Evolutionary conservation across 2,797 vertebrate genomes (phyloP).

Genomic region (Takifugu ocellatus): DNA sequence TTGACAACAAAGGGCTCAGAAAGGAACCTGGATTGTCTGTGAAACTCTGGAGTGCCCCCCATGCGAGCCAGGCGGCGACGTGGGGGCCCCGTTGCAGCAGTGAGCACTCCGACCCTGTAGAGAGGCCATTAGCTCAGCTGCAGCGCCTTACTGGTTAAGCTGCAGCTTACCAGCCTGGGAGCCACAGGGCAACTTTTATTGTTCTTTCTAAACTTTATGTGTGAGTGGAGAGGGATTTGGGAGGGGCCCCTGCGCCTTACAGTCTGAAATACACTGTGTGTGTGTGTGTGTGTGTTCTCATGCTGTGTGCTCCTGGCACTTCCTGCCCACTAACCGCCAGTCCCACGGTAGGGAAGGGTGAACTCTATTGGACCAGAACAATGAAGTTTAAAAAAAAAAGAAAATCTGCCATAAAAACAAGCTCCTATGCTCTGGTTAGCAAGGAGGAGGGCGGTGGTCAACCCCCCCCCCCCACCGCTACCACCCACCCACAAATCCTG

Average conservation of each 20-base stretch:
- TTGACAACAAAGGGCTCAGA: too few species aligned
- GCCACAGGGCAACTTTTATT: conserved; percentile 68
- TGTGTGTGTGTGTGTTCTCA: conserved; percentile 42
- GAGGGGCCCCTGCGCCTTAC: conserved; percentile 28
- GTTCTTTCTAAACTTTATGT: conserved; percentile 65
- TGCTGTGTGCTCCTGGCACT: conserved; percentile 61
- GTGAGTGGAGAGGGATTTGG: conserved; percentile 42
- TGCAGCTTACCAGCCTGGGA: conserved; percentile 54
- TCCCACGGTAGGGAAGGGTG: conserved; percentile 69
- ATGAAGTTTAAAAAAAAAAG: conserved; percentile 59
- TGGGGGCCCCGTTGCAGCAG: conserved; percentile 40
- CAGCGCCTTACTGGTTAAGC: conserved; percentile 67
- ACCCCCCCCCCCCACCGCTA: too few species aligned
- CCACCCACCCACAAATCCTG: too few species aligned
- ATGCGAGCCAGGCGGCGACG: conserved; percentile 40
- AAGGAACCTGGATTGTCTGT: conserved; percentile 7
- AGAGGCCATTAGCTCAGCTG: conserved; percentile 64
- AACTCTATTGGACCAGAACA: conserved; percentile 68
- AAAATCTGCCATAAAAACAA: conserved; percentile 73
- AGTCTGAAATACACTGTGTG: conserved; percentile 18
- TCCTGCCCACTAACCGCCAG: conserved; percentile 70
- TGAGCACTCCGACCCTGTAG: conserved; percentile 47
- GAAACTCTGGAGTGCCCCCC: conserved; percentile 41
- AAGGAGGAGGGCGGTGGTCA: conserved; percentile 23
- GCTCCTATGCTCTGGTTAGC: conserved; percentile 63